Evolutionary conservation across 1,140 invertebrate genomes (phyloP).

Genomic region (Wiebesia pumilae): DNA sequence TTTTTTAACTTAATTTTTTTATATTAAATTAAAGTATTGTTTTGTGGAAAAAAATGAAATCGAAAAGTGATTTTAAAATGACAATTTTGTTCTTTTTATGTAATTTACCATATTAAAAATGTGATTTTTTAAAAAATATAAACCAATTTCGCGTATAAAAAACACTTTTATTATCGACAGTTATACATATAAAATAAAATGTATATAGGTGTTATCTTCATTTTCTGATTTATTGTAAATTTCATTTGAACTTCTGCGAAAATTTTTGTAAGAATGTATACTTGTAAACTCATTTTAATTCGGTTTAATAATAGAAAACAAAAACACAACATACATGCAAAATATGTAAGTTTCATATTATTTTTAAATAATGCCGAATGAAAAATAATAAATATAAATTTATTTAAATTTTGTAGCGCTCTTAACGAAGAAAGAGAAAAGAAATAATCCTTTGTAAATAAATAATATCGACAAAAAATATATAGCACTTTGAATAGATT

Average conservation of each 20-base stretch:
- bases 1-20: not conserved
- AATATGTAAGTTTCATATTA: conserved; percentile 23
- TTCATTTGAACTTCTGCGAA: conserved; percentile 3
- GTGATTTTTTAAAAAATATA: conserved; percentile 24
- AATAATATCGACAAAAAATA: conserved; percentile 27
- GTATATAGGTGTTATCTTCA: conserved; percentile 25
- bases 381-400: conserved; percentile 23
- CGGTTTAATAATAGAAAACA: not conserved
- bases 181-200: conserved; percentile 12
- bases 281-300: conserved; percentile 26
- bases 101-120: conserved; percentile 9
- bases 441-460: conserved; percentile 40
- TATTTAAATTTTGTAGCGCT: conserved; percentile 24
- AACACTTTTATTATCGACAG: conserved; percentile 45
- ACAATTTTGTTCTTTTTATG: not conserved
- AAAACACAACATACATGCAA: not conserved
- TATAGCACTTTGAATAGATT: conserved; percentile 38
- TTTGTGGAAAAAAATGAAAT: not conserved
- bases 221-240: conserved; percentile 15
- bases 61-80: not conserved
- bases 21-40: not conserved
- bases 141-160: not conserved
- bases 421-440: conserved; percentile 9
- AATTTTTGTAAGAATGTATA: conserved; percentile 25
- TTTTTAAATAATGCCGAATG: conserved; percentile 24